Percentiles rank a stretch among this genome's conserved stretches.
Conservation (phyloP, 1,140 invertebrate genomes). For the Himalopsyche phryganea region DNA sequence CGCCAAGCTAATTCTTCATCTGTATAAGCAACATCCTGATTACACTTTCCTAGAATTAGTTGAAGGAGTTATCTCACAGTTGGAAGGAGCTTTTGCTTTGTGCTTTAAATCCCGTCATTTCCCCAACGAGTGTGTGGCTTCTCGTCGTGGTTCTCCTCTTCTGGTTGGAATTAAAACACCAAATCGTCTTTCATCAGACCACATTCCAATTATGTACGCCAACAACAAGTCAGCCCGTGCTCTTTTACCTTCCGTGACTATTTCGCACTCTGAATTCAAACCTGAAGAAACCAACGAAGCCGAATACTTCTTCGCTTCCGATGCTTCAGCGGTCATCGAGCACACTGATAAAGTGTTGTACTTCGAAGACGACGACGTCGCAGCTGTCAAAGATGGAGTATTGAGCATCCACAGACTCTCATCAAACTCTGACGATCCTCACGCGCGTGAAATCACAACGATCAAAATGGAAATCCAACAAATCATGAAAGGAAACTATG, state of each 20-base stretch:
- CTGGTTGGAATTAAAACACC: conserved; percentile 94
- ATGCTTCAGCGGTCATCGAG: not conserved
- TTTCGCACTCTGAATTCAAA: conserved; percentile 85
- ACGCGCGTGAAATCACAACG: not conserved
- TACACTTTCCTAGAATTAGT: conserved; percentile 87
- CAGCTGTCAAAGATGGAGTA: not conserved
- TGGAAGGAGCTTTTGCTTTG: conserved; percentile 95
- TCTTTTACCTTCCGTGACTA: conserved; percentile 65
- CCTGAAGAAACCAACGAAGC: conserved; percentile 77
- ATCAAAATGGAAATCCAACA: not conserved
- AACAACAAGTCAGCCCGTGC: conserved; percentile 61
- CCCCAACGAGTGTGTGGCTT: conserved; percentile 91
- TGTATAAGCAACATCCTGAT: conserved; percentile 76
- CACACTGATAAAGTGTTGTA: not conserved
- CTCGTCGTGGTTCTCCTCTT: conserved; percentile 86
- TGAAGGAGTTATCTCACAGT: conserved; percentile 86
- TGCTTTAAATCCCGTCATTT: conserved; percentile 89
- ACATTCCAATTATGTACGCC: conserved; percentile 96
- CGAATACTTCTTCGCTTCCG: not conserved
- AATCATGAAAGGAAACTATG: not conserved
- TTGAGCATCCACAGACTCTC: not conserved
- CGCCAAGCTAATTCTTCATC: conserved; percentile 87
- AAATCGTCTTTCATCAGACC: conserved; percentile 88
- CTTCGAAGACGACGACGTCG: not conserved
- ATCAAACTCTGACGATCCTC: not conserved